Base-by-base conservation (phyloP, 2,113 vertebrate species). In the Odontesthes bonariensis region DNA sequence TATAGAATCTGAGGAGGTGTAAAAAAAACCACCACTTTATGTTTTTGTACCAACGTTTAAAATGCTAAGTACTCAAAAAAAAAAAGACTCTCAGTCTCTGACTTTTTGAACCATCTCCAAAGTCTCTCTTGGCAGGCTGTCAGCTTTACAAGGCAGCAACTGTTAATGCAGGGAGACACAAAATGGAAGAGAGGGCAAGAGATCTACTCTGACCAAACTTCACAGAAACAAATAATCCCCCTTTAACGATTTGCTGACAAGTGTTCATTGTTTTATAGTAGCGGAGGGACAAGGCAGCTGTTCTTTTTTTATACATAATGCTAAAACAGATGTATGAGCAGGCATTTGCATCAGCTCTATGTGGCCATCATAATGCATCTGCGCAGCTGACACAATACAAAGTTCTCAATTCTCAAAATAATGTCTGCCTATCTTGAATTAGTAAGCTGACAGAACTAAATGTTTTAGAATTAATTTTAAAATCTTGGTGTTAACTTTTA, bases 151-250 rank as follows among this genome's bases (percentile, higher is more conserved):
- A 75, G 35, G 46, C 13, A 42, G 58, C 65, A 62, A 70, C 67
- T 56, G 79, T 73, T 80, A 68, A 74, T 67, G 38, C 51, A 63
- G 46, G 58, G 33, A 38, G 80, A 77, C 57, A 61, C 23, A 58
- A 69, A 64, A 73, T 38, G 52, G 61, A 66, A 73, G 40, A 64
- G 10, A 53, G 40, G 40, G 49, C 4, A 60, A 47, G 63, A 46
- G 22, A 78, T 62, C n/a, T 42, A 33, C 23, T 77, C 27, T 27
- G 63, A 65, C 23, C 47, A 64, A 35, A 67, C 42, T 31, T 47
- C 42, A 47, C 60, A 47, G 60, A 42, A 44, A 55, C 6, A 19
- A 65, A 60, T 23, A 35, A 55, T 49, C 70, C 9, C 49, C 31
- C 6, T 19, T 51, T 49, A 47, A 12, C 27, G 49, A 53, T 77